Conservation (phyloP, 2,113 vertebrate species). For the Ahaetulla prasina region DNA sequence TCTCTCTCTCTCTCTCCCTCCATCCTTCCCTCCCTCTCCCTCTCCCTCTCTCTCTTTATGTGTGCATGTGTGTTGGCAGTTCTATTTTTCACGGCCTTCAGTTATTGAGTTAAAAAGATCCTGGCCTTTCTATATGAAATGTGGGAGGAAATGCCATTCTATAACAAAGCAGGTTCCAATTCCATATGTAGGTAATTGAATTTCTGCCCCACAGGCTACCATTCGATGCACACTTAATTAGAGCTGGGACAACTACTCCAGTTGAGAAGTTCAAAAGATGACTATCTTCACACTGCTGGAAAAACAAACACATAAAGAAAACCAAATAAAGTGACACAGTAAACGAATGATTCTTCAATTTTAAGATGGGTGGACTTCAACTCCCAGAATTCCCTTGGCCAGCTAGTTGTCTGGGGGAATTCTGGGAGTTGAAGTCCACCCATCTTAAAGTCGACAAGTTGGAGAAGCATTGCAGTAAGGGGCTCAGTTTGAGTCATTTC, state of each 20-base stretch:
- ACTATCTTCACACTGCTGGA: too few relatives aligned
- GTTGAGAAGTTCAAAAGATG: not conserved
- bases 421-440: not conserved
- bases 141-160: not conserved
- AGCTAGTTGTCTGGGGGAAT: not conserved
- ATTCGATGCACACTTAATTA: not conserved
- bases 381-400: not conserved
- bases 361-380: not conserved
- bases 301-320: not conserved
- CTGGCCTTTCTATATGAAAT: conserved; percentile 1
- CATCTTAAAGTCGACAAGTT: not conserved
- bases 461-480: not conserved
- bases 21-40: too few relatives aligned
- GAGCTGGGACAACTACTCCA: not conserved
- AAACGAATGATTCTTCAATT: not conserved
- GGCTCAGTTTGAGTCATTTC: not conserved
- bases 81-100: not conserved
- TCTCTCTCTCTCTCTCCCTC: not conserved
- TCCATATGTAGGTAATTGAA: not conserved
- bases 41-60: too few relatives aligned
- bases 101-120: not conserved
- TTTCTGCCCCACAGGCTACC: not conserved
- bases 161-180: not conserved
- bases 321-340: not conserved
- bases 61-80: not conserved